Evolutionary conservation across 2,888 invertebrate species (phyloP).

Genomic region (Minunthozetes semirufus): DNA sequence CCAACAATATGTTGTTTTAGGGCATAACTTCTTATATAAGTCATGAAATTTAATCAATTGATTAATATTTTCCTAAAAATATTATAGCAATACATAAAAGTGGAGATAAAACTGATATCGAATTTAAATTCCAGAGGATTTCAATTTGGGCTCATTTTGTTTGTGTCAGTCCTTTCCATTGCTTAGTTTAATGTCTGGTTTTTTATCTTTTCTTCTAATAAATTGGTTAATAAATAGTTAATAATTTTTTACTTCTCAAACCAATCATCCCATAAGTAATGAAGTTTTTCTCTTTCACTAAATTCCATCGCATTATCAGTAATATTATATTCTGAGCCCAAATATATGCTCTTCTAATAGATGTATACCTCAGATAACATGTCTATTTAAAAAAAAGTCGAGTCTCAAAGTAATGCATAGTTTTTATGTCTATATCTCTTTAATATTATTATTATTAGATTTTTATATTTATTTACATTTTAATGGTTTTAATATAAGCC

Average conservation of each 20-base stretch:
- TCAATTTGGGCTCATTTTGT: not conserved
- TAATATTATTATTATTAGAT: not conserved
- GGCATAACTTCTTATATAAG: not conserved
- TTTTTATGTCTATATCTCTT: constrained; percentile 10
- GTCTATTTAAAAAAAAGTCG: not conserved
- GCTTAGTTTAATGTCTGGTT: too few relatives aligned
- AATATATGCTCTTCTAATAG: not conserved
- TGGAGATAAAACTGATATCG: not conserved
- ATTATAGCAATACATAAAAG: too few relatives aligned
- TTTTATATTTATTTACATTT: constrained; percentile 4
- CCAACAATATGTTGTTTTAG: not conserved
- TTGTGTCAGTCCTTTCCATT: not conserved
- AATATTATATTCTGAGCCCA: not conserved
- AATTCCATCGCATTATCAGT: constrained; percentile 18
- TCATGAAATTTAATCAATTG: not conserved
- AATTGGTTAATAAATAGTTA: too few relatives aligned
- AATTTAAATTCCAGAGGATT: too few relatives aligned
- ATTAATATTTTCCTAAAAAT: not conserved
- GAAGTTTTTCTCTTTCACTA: not conserved
- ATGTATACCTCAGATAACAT: not conserved
- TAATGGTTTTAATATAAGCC: not conserved
- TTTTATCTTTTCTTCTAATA: too few relatives aligned
- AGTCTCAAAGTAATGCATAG: not conserved
- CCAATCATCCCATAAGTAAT: constrained; percentile 12
- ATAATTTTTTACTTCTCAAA: too few relatives aligned